Conservation (phyloP, 1,140 invertebrate genomes). For the Nylanderia fulva region DNA sequence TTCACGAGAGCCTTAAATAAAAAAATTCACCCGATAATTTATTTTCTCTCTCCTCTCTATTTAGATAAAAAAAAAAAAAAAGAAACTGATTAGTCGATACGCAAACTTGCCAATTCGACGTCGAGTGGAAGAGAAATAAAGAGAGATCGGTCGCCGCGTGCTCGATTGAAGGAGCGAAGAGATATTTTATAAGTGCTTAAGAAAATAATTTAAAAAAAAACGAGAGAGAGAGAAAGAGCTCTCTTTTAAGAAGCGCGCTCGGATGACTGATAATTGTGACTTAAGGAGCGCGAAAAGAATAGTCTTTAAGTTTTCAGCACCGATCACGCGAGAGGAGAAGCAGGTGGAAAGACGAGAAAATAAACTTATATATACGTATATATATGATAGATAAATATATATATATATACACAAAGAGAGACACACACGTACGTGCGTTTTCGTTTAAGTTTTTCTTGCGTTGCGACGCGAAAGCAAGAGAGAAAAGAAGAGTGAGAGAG, state of each 20-base stretch:
- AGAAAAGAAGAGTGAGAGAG: neutral
- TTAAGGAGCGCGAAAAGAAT: constrained; percentile 38
- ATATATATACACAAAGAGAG: neutral
- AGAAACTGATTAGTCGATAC: neutral
- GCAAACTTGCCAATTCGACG: neutral
- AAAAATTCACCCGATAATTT: neutral
- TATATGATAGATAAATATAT: neutral
- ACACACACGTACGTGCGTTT: neutral
- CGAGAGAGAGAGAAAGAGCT: constrained; percentile 13
- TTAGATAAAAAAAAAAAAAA: neutral
- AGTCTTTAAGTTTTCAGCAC: constrained; percentile 48
- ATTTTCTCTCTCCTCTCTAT: neutral
- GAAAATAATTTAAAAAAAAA: neutral
- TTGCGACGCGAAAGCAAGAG: neutral
- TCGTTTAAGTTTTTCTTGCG: constrained; percentile 7
- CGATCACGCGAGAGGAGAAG: constrained; percentile 22
- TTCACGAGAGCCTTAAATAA: neutral
- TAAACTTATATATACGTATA: constrained; percentile 31
- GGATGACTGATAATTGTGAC: constrained; percentile 58
- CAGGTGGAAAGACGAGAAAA: constrained; percentile 1
- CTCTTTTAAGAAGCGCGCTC: constrained; percentile 34
- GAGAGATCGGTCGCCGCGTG: constrained; percentile 38
- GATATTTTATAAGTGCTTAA: constrained; percentile 57
- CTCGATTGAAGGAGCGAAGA: constrained; percentile 13
- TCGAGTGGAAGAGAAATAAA: neutral